Conservation (phyloP, 2,113 vertebrate species). For the Trogon surrucura region DNA sequence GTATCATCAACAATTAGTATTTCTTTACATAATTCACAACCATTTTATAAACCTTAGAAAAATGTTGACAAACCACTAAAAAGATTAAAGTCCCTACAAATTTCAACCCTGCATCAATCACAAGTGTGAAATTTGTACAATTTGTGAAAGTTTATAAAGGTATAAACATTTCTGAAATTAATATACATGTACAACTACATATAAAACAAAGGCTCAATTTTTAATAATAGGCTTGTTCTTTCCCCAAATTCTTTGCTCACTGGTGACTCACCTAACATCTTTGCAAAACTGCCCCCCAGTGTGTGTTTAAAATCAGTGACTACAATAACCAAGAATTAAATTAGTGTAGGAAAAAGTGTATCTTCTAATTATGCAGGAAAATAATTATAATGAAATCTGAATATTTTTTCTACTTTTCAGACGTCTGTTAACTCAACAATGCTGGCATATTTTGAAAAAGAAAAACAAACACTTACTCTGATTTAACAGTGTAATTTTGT, state of each 20-base stretch:
- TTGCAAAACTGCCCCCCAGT: neutral
- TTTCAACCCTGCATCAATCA: neutral
- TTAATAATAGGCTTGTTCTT: neutral
- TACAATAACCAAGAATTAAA: slow-evolving; percentile 21
- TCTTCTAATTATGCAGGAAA: neutral
- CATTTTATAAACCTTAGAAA: neutral
- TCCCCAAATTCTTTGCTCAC: neutral
- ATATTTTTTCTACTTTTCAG: neutral
- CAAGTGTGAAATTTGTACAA: neutral
- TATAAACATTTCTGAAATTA: neutral
- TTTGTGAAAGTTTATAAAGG: neutral
- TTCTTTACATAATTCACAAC: neutral
- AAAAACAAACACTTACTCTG: neutral
- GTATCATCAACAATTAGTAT: neutral
- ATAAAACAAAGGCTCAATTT: neutral
- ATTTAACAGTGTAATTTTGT: slow-evolving; percentile 32
- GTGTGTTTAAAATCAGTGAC: neutral
- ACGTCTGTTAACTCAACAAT: slow-evolving; percentile 1
- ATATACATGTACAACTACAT: neutral
- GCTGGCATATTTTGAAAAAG: neutral
- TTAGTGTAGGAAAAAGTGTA: neutral
- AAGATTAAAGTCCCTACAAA: neutral
- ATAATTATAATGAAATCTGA: neutral
- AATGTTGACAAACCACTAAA: neutral
- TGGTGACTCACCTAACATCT: neutral